Conservation (phyloP, 2,113 vertebrate genomes). For the Pangasianodon hypophthalmus region DNA sequence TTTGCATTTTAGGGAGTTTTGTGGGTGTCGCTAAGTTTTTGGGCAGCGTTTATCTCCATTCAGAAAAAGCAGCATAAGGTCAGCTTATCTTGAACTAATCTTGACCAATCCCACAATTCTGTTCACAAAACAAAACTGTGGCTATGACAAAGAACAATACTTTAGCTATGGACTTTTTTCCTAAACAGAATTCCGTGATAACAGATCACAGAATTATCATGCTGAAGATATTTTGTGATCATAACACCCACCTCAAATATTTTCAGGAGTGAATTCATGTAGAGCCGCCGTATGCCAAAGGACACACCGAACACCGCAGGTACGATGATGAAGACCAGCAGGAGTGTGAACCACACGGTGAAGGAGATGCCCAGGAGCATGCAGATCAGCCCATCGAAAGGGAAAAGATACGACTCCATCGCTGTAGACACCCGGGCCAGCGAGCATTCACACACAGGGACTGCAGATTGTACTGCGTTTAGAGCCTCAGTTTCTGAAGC, state of each 20-base stretch:
- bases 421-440: not conserved
- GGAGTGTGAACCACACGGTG: slow-evolving; percentile 84
- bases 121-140: not conserved
- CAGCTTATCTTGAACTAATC: not conserved
- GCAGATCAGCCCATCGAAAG: slow-evolving; percentile 83
- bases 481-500: slow-evolving; percentile 51
- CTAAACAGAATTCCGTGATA: not conserved
- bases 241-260: slow-evolving; percentile 82
- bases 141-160: not conserved
- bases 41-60: too few species aligned
- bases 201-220: not conserved
- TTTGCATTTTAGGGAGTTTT: too few species aligned
- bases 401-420: slow-evolving; percentile 66
- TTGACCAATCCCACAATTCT: not conserved
- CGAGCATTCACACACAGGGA: not conserved
- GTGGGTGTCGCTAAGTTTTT: not conserved
- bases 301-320: slow-evolving; percentile 88
- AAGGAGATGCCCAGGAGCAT: slow-evolving; percentile 84
- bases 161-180: not conserved
- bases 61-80: too few species aligned
- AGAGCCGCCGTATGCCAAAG: slow-evolving; percentile 85
- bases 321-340: slow-evolving; percentile 88
- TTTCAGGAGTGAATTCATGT: slow-evolving; percentile 87
- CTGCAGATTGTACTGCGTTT: not conserved
- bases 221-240: too few species aligned